phyloP scores from a whole-genome alignment of 2,888 invertebrate genomes.

The Athrips mouffetella region DNA sequence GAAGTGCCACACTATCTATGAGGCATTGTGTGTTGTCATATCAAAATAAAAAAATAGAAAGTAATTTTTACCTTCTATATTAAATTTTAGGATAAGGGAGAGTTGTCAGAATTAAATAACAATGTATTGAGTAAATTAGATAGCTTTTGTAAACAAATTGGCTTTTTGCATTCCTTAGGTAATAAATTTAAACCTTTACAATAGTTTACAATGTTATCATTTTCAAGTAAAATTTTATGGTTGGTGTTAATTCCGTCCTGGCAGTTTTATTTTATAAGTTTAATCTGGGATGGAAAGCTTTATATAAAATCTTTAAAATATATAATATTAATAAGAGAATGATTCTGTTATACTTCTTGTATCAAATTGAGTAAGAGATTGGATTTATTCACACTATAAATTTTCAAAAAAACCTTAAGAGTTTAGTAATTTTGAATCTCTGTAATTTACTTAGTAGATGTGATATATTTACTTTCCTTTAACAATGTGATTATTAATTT shows the following conservation, averaged over 20 bases:
- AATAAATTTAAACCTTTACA: slow-evolving; percentile 1
- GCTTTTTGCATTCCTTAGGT: slow-evolving; percentile 31
- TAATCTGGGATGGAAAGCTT: slow-evolving; percentile 30
- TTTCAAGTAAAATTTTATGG: slow-evolving; percentile 12
- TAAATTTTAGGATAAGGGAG: background rate
- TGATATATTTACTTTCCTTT: slow-evolving; percentile 43
- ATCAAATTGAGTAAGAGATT: background rate
- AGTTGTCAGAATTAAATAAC: background rate
- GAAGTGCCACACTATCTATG: slow-evolving; percentile 46
- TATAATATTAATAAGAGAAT: background rate
- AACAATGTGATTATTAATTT: slow-evolving; percentile 51
- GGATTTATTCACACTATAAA: background rate
- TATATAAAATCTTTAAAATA: slow-evolving; percentile 21
- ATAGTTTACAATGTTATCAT: background rate
- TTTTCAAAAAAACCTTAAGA: slow-evolving; percentile 15
- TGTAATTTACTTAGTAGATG: slow-evolving; percentile 39
- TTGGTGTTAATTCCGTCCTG: slow-evolving; percentile 42
- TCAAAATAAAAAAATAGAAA: slow-evolving; percentile 22
- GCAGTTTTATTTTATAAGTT: slow-evolving; percentile 26
- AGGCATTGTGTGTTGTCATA: slow-evolving; percentile 37
- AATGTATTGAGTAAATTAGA: slow-evolving; percentile 23
- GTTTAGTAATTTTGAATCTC: slow-evolving; percentile 34
- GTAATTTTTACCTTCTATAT: background rate
- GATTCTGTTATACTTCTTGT: background rate
- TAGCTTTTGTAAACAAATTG: slow-evolving; percentile 50